Percentiles rank a stretch among this genome's conserved stretches.
Evolutionary conservation across 2,113 vertebrate species (phyloP).

Genomic region (Heterotis niloticus): DNA sequence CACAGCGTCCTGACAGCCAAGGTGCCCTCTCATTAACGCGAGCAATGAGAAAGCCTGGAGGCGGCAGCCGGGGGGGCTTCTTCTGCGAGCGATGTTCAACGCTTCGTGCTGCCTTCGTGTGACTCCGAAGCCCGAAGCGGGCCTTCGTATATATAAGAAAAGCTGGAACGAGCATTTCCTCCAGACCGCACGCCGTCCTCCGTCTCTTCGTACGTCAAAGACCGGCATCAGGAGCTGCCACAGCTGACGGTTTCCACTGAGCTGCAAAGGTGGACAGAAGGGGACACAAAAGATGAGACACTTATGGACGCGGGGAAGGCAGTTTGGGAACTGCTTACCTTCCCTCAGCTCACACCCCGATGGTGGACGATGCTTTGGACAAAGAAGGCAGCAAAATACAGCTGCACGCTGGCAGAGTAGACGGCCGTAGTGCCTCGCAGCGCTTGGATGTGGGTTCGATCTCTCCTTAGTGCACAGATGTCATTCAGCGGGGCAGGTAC

Average conservation of each 20-base stretch:
- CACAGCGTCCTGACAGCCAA: conserved; percentile 52
- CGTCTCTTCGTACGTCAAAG: conserved; percentile 42
- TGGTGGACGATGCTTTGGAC: too few species aligned
- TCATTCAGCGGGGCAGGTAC: too few species aligned
- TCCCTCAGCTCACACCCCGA: too few species aligned
- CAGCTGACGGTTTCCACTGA: background rate
- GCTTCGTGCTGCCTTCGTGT: conserved; percentile 24
- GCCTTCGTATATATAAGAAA: background rate
- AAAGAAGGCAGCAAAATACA: too few species aligned
- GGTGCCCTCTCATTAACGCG: conserved; percentile 54
- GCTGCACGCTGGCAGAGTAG: too few species aligned
- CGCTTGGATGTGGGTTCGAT: too few species aligned
- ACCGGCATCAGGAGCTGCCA: background rate
- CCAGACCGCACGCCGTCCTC: conserved; percentile 38
- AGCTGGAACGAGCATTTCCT: conserved; percentile 46
- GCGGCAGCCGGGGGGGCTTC: conserved; percentile 19
- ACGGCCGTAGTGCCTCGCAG: too few species aligned
- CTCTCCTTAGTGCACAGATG: too few species aligned
- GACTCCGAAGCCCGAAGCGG: background rate
- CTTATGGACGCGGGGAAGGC: conserved; percentile 3
- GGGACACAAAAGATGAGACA: conserved; percentile 33
- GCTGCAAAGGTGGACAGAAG: conserved; percentile 49
- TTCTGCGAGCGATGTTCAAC: conserved; percentile 49
- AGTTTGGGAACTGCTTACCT: background rate
- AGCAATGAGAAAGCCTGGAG: conserved; percentile 46